Percentiles rank a stretch among this genome's conserved stretches.
Conservation (phyloP, 2,797 vertebrate genomes). For the Micromesistius poutassou region DNA sequence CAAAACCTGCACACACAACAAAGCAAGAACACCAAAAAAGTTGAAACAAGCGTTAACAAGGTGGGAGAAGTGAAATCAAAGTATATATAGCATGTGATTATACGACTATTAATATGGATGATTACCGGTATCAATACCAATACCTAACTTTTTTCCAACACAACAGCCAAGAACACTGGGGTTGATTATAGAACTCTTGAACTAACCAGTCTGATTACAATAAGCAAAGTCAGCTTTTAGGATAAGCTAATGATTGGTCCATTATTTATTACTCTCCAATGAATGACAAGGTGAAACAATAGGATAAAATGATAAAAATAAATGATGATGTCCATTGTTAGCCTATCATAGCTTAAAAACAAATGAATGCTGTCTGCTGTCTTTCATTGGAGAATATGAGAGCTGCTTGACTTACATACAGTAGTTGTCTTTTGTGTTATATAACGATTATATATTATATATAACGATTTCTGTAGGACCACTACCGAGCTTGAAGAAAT, state of each 20-base stretch:
- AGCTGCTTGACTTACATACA: no score
- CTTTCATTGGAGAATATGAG: no score
- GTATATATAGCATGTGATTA: background rate
- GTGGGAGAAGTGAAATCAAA: background rate
- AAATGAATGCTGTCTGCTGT: no score
- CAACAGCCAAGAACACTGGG: background rate
- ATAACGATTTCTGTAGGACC: background rate
- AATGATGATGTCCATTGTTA: background rate
- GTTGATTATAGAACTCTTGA: background rate
- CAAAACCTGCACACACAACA: conserved; percentile 72
- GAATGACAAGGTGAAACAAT: background rate
- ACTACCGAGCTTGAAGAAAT: background rate
- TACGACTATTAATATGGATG: background rate
- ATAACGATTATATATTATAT: no score
- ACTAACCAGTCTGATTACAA: background rate
- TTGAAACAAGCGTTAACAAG: background rate
- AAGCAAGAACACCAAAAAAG: conserved; percentile 12
- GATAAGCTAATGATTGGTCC: background rate
- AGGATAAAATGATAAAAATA: background rate
- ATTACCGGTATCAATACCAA: background rate
- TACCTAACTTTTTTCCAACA: background rate
- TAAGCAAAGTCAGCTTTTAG: background rate
- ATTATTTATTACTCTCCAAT: background rate
- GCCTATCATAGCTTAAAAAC: no score
- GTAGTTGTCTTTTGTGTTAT: no score